These are phyloP conservation scores for Chaetorhynchus papuensis DNA, from an alignment of 2,113 vertebrate species.

Conservation along the genomic window DNA sequence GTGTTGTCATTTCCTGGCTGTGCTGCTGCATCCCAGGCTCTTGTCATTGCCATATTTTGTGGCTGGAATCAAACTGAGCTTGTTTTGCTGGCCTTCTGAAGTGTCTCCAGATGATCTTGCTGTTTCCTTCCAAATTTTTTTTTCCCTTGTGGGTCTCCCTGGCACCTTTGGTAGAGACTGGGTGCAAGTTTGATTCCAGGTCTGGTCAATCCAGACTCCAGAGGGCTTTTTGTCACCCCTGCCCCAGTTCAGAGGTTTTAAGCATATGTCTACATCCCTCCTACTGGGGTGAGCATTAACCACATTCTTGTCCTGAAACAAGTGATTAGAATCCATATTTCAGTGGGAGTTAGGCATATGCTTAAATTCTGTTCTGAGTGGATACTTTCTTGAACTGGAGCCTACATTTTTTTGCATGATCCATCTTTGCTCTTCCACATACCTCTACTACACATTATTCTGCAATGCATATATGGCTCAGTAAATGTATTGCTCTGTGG, in stretches of 20 bases:
- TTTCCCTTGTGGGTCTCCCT: neutral
- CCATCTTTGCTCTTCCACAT: neutral
- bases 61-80: neutral
- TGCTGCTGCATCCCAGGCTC: neutral
- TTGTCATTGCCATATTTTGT: neutral
- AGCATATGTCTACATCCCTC: neutral
- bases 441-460: neutral
- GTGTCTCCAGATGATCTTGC: neutral
- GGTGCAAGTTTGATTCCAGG: neutral
- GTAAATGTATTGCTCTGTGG: neutral
- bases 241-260: neutral
- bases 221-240: neutral
- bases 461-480: neutral
- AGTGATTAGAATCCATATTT: slow-evolving; percentile 16
- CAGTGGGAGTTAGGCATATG: neutral
- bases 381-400: slow-evolving; percentile 31
- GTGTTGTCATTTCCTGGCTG: neutral
- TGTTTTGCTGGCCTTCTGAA: neutral
- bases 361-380: slow-evolving; percentile 12
- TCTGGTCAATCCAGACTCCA: neutral
- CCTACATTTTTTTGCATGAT: neutral
- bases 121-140: neutral
- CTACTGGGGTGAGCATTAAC: neutral
- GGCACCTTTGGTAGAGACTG: fast-evolving
- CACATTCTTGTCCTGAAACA: neutral